Percentiles rank a stretch among this genome's conserved stretches.
phyloP scores from a whole-genome alignment of 2,888 invertebrate species.

The Chrysina gloriosa region DNA sequence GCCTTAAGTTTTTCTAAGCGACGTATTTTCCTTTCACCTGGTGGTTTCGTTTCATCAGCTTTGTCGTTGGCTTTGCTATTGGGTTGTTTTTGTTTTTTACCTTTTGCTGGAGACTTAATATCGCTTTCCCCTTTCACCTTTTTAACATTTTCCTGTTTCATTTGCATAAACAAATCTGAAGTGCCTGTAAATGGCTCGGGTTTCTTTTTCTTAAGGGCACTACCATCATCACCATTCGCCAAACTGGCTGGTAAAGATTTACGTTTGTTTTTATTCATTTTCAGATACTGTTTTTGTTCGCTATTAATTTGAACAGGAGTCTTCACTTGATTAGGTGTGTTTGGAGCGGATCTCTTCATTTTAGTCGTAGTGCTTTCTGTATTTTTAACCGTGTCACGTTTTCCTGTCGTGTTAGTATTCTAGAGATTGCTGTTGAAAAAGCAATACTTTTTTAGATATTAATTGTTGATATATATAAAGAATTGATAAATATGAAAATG shows the following conservation, averaged over 20 bases:
- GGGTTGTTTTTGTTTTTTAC: not conserved
- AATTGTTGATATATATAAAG: not conserved
- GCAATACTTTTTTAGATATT: not conserved
- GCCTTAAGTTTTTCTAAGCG: slow-evolving; percentile 20
- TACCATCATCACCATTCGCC: slow-evolving; percentile 12
- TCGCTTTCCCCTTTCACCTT: not conserved
- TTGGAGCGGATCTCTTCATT: slow-evolving; percentile 20
- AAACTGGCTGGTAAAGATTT: slow-evolving; percentile 27
- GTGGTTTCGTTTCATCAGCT: not conserved
- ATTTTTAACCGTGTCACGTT: slow-evolving; percentile 9
- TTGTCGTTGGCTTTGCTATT: not conserved
- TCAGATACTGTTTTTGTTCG: slow-evolving; percentile 13
- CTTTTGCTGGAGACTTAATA: not conserved
- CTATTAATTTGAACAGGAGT: slow-evolving; percentile 7
- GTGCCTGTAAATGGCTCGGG: slow-evolving; percentile 22
- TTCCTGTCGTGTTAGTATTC: not conserved
- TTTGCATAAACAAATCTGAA: not conserved
- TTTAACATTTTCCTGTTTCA: slow-evolving; percentile 11
- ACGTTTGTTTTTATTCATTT: slow-evolving; percentile 25
- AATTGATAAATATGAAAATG: not conserved
- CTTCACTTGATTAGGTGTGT: slow-evolving; percentile 15
- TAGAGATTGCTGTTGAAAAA: not conserved
- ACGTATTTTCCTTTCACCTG: slow-evolving; percentile 19
- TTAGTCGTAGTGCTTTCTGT: not conserved
- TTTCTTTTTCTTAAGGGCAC: slow-evolving; percentile 32